Percentiles rank a stretch among this genome's conserved stretches.
Evolutionary conservation across 2,888 invertebrate species (phyloP).

Genomic region (Cheilosia vulpina): DNA sequence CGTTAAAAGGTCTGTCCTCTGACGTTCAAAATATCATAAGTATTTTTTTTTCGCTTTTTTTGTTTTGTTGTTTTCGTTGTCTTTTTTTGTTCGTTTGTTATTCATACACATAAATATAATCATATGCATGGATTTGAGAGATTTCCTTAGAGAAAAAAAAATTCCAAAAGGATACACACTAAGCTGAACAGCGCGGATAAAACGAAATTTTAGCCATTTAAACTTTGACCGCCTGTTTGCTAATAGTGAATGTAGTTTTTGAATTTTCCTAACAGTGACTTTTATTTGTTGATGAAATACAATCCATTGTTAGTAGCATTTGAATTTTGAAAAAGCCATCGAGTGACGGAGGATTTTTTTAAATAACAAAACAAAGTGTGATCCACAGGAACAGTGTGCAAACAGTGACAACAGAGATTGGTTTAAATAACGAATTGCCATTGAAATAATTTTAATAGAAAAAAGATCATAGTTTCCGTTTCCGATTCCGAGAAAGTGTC

Average conservation of each 20-base stretch:
- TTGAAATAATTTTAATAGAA: too few relatives aligned
- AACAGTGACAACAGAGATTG: too few relatives aligned
- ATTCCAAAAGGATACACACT: slow-evolving; percentile 25
- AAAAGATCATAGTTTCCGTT: too few relatives aligned
- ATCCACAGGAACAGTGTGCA: too few relatives aligned
- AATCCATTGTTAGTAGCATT: too few relatives aligned
- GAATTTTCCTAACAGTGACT: neutral
- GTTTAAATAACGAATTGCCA: too few relatives aligned
- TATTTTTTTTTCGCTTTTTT: slow-evolving; percentile 18
- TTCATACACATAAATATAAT: neutral
- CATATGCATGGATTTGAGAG: slow-evolving; percentile 55
- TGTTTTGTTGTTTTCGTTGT: too few relatives aligned
- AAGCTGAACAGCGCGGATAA: slow-evolving; percentile 66
- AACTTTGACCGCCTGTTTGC: slow-evolving; percentile 67
- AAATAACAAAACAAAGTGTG: too few relatives aligned
- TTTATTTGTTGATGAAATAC: neutral
- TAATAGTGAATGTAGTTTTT: slow-evolving; percentile 1
- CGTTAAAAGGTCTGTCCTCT: slow-evolving; percentile 69
- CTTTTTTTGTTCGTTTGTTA: slow-evolving; percentile 4
- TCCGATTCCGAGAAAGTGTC: neutral
- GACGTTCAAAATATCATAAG: slow-evolving; percentile 41
- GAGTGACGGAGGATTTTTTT: too few relatives aligned
- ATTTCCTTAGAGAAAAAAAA: slow-evolving; percentile 6
- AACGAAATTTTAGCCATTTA: slow-evolving; percentile 6
- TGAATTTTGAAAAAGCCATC: too few relatives aligned